These are phyloP conservation scores for Microcebus lehilahytsara DNA, from an alignment of 2,113 vertebrate species.

Conservation along the genomic window DNA sequence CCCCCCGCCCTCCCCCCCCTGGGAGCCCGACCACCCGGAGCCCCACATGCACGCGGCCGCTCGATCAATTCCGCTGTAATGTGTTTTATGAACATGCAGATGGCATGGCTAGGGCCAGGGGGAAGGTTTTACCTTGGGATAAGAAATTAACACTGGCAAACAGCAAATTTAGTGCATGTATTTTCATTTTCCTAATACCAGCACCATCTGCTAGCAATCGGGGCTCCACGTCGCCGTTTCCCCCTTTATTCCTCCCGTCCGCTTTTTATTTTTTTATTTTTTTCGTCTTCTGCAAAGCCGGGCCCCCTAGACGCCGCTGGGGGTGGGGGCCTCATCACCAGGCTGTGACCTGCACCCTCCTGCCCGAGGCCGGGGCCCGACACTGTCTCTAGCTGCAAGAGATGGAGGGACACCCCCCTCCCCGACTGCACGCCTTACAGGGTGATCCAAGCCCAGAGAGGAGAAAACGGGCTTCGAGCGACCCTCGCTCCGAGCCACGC, in stretches of 20 bases:
- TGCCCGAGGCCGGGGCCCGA: rapidly evolving
- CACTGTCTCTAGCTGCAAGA: neutral
- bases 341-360: neutral
- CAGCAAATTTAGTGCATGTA: constrained; percentile 85
- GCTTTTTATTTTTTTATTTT: neutral
- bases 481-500: neutral
- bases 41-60: neutral
- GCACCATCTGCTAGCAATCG: constrained; percentile 89
- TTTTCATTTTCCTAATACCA: constrained; percentile 89
- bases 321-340: neutral
- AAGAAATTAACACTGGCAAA: constrained; percentile 89
- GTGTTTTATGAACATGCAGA: constrained; percentile 82
- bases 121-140: constrained; percentile 84
- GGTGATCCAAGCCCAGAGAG: rapidly evolving
- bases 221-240: constrained; percentile 59
- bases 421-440: neutral
- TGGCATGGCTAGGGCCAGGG: constrained; percentile 84
- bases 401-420: neutral
- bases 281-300: neutral
- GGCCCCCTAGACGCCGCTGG: neutral
- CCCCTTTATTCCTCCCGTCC: constrained; percentile 52
- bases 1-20: neutral
- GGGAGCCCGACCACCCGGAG: neutral
- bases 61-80: constrained; percentile 71
- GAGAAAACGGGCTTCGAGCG: neutral